Evolutionary conservation across 1,140 invertebrate species (phyloP), one percentile per base, ranked within the genome.

Genomic region (Subanguina moxae): DNA sequence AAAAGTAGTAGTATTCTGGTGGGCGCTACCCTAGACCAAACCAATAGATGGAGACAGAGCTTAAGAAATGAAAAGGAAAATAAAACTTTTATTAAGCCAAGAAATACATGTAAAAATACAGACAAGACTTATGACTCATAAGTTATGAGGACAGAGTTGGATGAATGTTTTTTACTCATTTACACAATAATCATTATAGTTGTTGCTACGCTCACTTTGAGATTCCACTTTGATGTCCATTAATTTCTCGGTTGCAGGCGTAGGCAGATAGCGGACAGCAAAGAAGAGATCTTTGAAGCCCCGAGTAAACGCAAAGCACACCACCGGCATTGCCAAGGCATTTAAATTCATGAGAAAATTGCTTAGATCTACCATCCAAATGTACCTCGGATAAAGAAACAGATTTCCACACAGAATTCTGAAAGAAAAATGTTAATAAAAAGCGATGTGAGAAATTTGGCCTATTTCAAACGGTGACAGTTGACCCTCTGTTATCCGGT

Each of bases 241-340:
- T 38, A 11, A 11, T 11, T 38, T 38, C n/a, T 68, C 62, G 5
- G 23, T 32, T 9, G 67, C 8, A 62, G 19, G 21, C n/a, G 61
- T 38, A 52, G 72, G 56, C 38, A 58, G 23, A 56, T 77, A 62
- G n/a, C 72, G 73, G n/a, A 74, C 56, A 45, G 76, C 73, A 72
- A 74, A 74, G 63, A 74, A 74, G 15, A 74, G 48, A 62, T 74
- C 73, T 9, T 64, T 59, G 52, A 74, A 74, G 27, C 67, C 73
- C 11, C 73, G 65, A n/a, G 73, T 74, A 56, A 66, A 74, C 11
- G 73, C 30, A 42, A 74, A 77, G 48, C 73, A 74, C 28, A 74
- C 68, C 23, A 74, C 48, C 30, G 73, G 73, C 68, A 74, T 77
- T 19, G 62, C 46, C 13, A 74, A 46, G 23, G 66, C 64, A 64